Conservation (phyloP, 2,888 invertebrate species). For the Altica lythri region DNA sequence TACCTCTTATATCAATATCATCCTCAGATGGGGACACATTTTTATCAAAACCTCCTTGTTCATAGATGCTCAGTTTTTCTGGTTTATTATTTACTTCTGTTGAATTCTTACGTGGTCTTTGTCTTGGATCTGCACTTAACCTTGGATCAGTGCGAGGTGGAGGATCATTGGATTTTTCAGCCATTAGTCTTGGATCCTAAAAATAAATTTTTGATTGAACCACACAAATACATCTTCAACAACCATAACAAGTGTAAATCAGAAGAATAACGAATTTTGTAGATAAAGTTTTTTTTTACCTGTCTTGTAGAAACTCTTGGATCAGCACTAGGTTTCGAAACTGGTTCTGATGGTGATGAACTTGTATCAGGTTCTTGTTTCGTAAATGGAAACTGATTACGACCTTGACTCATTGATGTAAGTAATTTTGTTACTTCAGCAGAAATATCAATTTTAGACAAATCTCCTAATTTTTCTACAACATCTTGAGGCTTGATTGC, state of each 20-base stretch:
- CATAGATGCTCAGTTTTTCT: slow-evolving; percentile 64
- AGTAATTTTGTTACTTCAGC: slow-evolving; percentile 73
- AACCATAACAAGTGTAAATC: too few relatives aligned
- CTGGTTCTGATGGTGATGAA: slow-evolving; percentile 3
- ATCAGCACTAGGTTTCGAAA: slow-evolving; percentile 25
- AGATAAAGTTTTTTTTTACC: slow-evolving; percentile 29
- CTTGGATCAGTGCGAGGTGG: slow-evolving; percentile 1
- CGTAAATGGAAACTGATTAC: slow-evolving; percentile 26
- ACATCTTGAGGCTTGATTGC: slow-evolving; percentile 62
- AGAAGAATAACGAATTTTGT: too few relatives aligned
- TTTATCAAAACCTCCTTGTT: slow-evolving; percentile 65
- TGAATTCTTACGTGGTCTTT: too few relatives aligned
- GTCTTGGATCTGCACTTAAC: slow-evolving; percentile 31
- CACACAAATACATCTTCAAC: too few relatives aligned
- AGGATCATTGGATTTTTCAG: background rate
- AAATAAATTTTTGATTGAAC: too few relatives aligned
- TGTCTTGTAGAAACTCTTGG: slow-evolving; percentile 33
- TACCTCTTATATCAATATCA: slow-evolving; percentile 64
- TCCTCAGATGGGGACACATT: slow-evolving; percentile 59
- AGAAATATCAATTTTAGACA: slow-evolving; percentile 75
- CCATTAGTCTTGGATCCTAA: slow-evolving; percentile 30
- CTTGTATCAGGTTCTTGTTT: slow-evolving; percentile 15
- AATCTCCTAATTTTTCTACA: slow-evolving; percentile 69
- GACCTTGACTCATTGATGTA: slow-evolving; percentile 60
- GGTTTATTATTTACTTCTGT: slow-evolving; percentile 41